phyloP scores from a whole-genome alignment of 2,888 invertebrate genomes.

The Drosophila emarginata region DNA sequence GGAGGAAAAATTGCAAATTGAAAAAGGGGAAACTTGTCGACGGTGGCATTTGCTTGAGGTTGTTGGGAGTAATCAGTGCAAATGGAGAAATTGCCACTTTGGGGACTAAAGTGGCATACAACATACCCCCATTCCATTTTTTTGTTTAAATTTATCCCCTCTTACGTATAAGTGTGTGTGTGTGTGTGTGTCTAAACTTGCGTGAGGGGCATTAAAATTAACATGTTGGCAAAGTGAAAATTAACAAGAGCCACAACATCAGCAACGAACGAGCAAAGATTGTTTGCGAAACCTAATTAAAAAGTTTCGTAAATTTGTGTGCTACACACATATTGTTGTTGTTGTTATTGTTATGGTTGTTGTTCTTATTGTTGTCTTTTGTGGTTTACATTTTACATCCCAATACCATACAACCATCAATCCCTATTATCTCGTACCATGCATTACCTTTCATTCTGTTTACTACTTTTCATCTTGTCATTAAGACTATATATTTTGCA shows the following conservation, averaged over 20 bases:
- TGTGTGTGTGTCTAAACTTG: constrained; percentile 12
- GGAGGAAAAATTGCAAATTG: background rate
- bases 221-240: constrained; percentile 53
- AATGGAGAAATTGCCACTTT: constrained; percentile 15
- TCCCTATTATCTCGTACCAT: background rate
- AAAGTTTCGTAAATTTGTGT: constrained; percentile 55
- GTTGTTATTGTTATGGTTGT: constrained; percentile 11
- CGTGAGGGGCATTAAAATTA: constrained; percentile 44
- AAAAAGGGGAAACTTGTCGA: background rate
- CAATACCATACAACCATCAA: background rate
- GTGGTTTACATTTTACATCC: constrained; percentile 1
- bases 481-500: constrained; percentile 8
- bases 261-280: constrained; percentile 26
- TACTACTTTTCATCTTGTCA: background rate
- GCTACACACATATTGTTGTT: constrained; percentile 27
- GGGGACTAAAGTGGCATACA: constrained; percentile 11
- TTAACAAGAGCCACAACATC: constrained; percentile 38
- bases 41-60: background rate
- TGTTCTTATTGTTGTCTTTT: background rate
- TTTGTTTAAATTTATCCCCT: background rate
- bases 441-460: background rate
- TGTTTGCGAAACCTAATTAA: constrained; percentile 64
- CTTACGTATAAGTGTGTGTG: background rate
- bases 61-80: background rate
- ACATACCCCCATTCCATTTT: background rate